Base-by-base conservation (phyloP, 2,113 vertebrate genomes). In the Numenius arquata region DNA sequence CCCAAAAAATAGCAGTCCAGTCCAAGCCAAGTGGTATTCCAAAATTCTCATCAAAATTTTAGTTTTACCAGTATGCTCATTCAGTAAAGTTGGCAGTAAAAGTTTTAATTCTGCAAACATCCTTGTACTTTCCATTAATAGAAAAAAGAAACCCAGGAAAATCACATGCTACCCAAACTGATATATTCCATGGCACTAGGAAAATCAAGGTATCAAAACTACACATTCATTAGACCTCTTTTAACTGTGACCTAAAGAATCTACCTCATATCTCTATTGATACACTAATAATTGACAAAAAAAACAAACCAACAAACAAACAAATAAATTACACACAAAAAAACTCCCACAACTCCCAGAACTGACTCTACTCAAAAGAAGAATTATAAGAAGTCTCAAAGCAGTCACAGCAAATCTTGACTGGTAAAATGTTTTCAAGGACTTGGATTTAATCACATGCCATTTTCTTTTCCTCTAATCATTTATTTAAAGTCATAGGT, bases 381-480 rank as follows among this genome's bases (percentile, higher is more conserved):
- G 21, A 80, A 74, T 71, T 67, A 7, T 2, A 90, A n/a, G 13
- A 71, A 70, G 32, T 50, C 62, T 62, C 87, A 89, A 61, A 65
- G 79, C 52, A 90, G 59, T 26, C 76, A 87, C 53, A 90, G 56
- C 34, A 86, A 86, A 52, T 89, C 61, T 84, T 72, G 45, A 79
- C 66, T 58, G 17, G 34, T 40, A 90, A 80, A 90, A 77, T 41
- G 34, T 84, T 96, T 93, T 93, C 73, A 94, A 95, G 92, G 85
- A 78, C 82, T 94, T 85, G n/a, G 36, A 89, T 85, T 93, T 90
- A 95, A 95, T 78, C 70, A 86, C 25, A 52, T 45, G 61, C 52
- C 58, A 87, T 95, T 97, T 93, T 95, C 63, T 89, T 93, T 84
- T 90, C 47, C 76, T 87, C 71, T 95, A 88, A 90, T 95, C 29